These are phyloP conservation scores for Drosophila anomalata DNA, from an alignment of 2,888 invertebrate genomes.

Conservation along the genomic window DNA sequence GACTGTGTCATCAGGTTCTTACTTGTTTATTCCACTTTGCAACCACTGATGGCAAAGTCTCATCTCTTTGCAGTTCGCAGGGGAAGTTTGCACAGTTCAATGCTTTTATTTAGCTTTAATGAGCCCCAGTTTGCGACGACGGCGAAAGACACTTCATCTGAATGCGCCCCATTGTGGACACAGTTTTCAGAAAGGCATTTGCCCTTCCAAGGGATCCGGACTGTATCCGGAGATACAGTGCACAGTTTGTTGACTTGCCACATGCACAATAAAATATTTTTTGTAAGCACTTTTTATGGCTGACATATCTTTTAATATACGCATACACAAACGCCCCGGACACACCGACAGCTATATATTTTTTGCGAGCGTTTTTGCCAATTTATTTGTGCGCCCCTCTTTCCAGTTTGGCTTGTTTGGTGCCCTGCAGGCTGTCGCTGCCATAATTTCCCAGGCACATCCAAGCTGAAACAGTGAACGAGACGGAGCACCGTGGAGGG, in stretches of 20 bases:
- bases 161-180: conserved; percentile 29
- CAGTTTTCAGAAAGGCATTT: conserved; percentile 25
- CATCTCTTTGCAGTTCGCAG: neutral
- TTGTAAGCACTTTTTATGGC: conserved; percentile 55
- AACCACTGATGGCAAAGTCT: neutral
- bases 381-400: conserved; percentile 55
- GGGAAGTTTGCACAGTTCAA: conserved; percentile 33
- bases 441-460: conserved; percentile 54
- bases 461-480: conserved; percentile 11
- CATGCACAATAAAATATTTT: conserved; percentile 50
- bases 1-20: neutral
- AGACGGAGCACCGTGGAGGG: neutral
- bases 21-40: conserved; percentile 1
- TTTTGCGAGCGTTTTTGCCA: conserved; percentile 47
- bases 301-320: conserved; percentile 47
- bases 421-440: conserved; percentile 44
- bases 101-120: conserved; percentile 39
- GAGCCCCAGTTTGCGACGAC: conserved; percentile 34
- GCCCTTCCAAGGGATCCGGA: conserved; percentile 2
- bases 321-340: conserved; percentile 14
- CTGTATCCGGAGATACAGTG: conserved; percentile 13
- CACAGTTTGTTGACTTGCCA: conserved; percentile 61
- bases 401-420: conserved; percentile 23
- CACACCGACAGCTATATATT: conserved; percentile 5
- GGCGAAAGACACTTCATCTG: conserved; percentile 13